Base-by-base conservation (phyloP, 1,140 invertebrate genomes). In the Formica selysi region DNA sequence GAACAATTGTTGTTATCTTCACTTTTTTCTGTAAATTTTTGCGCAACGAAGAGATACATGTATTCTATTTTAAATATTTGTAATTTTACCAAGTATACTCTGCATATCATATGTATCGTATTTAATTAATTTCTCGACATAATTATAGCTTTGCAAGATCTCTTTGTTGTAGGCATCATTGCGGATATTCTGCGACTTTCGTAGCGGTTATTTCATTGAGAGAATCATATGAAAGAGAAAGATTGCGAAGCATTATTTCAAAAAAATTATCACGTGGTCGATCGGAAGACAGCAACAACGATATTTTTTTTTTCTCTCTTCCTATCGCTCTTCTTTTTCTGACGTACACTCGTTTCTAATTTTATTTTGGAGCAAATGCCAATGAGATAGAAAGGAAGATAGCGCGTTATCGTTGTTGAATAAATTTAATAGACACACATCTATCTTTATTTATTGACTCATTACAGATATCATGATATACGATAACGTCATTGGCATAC, bases 341-440 rank as follows among this genome's bases (percentile, higher is more conserved):
- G 48, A 81, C 51, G 51, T 73, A 19, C 19, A 6, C 16, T 6
- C 13, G 7, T 11, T 22, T 26, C 7, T 44, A 44, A 62, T 4
- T 61, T 68, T 80, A 26, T 11, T 16, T 57, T 32, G 54, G 54
- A 83, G 54, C 68, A 74, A 83, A 61, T 74, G 54, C 16, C 68
- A 83, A 13, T 61, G 16, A 61, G 65, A 73, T 41, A 48, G 11
- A 61, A 36, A 44, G 26, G 19, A 5, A 26, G 44, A 74, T 68
- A 36, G 3, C 29, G 1, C 19, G 4, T 51, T 61, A 61, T 68
- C 13, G 3, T 48, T 51, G 29, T 57, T 80, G 38, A 32, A 44
- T 70, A 70, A 70, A 80, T 67, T 67, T 54, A 80, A 74, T 54
- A 80, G 22, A 68, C 19, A 11, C n/a, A 26, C 11, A 26, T 57